Evolutionary conservation across 2,888 invertebrate species (phyloP).

Genomic region (Leptopilina syphax): DNA sequence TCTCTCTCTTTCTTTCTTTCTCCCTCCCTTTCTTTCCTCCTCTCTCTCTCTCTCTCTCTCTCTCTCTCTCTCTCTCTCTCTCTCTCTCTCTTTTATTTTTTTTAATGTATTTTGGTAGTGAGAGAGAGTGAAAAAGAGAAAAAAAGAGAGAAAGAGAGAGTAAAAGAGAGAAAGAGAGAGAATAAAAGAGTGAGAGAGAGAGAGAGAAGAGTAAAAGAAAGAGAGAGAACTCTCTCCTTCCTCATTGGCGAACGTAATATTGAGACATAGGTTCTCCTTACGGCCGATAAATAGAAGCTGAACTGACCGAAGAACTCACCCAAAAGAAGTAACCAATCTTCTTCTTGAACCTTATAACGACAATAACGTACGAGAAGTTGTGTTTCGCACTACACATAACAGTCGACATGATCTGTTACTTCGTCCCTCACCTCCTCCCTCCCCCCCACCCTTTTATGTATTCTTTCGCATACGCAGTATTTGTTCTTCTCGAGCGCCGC

Average conservation of each 20-base stretch:
- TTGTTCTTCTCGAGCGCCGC: conserved; percentile 66
- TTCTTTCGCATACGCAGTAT: conserved; percentile 58
- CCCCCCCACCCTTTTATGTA: background rate
- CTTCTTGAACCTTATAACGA: conserved; percentile 58
- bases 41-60: too few species aligned
- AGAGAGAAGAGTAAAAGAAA: too few species aligned
- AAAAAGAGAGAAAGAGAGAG: too few species aligned
- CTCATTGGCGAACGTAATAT: conserved; percentile 57
- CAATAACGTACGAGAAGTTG: conserved; percentile 59
- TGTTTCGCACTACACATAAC: conserved; percentile 46
- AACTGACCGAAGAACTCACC: conserved; percentile 41
- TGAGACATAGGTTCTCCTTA: conserved; percentile 68
- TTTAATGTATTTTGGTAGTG: too few species aligned
- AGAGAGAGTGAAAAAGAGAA: too few species aligned
- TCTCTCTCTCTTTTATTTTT: too few species aligned
- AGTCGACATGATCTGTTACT: conserved; percentile 54
- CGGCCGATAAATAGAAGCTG: conserved; percentile 65
- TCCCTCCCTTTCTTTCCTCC: conserved; percentile 48
- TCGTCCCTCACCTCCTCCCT: conserved; percentile 24
- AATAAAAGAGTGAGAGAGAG: too few species aligned
- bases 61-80: too few species aligned
- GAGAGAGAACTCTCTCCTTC: conserved; percentile 51
- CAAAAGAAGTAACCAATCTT: conserved; percentile 67
- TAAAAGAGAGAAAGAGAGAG: too few species aligned
- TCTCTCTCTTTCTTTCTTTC: conserved; percentile 60